Evolutionary conservation across 2,888 invertebrate species (phyloP), one percentile per base, ranked within the genome.

Genomic region (Amorpha juglandis): DNA sequence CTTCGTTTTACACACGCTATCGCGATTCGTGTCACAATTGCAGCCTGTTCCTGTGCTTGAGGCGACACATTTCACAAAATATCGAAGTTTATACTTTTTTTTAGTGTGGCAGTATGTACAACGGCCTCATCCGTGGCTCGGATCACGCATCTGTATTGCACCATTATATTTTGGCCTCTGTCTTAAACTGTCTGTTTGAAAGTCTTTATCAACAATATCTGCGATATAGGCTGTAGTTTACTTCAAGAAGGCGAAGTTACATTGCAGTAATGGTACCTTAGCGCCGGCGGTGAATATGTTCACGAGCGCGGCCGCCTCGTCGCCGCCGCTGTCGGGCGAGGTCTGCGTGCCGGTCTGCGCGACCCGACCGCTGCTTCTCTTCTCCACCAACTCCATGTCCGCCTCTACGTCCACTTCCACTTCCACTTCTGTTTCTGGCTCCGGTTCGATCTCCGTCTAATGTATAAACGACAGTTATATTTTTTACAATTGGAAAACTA

Each of bases 281-380:
- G 72, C 58, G 14, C 67, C 51, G 8, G 70, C 75, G 7, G 74
- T 69, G 68, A 74, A 76, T 8, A 77, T 58, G 16, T 77, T 78
- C 64, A 78, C 63, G 27, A 76, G 63, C 19, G 75, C 38, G 1
- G 68, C 55, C 50, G 68, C 62, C 11, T 78, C 77, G 7, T 82
- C 81, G 45, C 72, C 73, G 48, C 72, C 74, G 27, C 74, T 73
- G 21, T 95, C 95, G 0, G 96, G 96, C 38, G 96, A 96, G 0
- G 96, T 96, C 86, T 96, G 96, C 0, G 96, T 96, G 52, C 95
- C 95, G 11, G 95, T 94, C 81, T 95, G 95, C 0, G 95, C 94
- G 27, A 95, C 74, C 16, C 81, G 77, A 16, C 82, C 74, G 55
- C 80, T 72, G 48, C 69, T 66, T 7, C 70, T 68, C 51, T 50